Evolutionary conservation across 2,888 invertebrate genomes (phyloP), one percentile per base, ranked within the genome.

Genomic region (Galeruca laticollis): DNA sequence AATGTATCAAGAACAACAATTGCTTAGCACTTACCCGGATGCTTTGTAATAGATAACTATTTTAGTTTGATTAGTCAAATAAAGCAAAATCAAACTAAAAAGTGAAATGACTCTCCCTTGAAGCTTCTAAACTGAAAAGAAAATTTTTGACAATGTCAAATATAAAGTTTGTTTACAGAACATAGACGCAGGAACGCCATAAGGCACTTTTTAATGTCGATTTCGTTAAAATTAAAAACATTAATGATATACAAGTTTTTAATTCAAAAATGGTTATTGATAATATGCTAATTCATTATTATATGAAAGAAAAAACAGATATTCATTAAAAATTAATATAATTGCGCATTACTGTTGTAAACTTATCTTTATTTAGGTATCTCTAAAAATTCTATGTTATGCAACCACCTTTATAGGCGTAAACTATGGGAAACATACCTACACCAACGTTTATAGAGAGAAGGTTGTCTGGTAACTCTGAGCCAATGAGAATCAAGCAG

Each of bases 161-260:
- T 15, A 21, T 33, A 6, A 8, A 15, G n/a, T 37, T 52, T 63
- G 35, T 63, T 64, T 64, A 43, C 49, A 54, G 43, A 56, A 64
- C 64, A 64, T 21, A 54, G n/a, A 35, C 35, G 52, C 47, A 47
- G 10, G n/a, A 18, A 31, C 64, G 64, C 47, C 31, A 56, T 37
- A 26, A 56, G 56, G 63, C 98, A 75, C 96, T 94, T 0, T 89
- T 86, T 0, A 54, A 26, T 54, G 54, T 54, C 26, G 31, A 31
- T 20, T 20, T 20, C 13, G n/a, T n/a, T 40, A 40, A 5, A n/a
- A n/a, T n/a, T n/a, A 0, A 4, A n/a, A 40, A n/a, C 13, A 40
- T 40, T 11, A 40, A n/a, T 13, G 10, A 40, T 40, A n/a, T 40
- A 15, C 5, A n/a, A 40, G 13, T 15, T 40, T 40, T n/a, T 15